Percentiles rank a stretch among this genome's conserved stretches.
Conservation (phyloP, 2,888 invertebrate species). For the Epirrhoe alternata region DNA sequence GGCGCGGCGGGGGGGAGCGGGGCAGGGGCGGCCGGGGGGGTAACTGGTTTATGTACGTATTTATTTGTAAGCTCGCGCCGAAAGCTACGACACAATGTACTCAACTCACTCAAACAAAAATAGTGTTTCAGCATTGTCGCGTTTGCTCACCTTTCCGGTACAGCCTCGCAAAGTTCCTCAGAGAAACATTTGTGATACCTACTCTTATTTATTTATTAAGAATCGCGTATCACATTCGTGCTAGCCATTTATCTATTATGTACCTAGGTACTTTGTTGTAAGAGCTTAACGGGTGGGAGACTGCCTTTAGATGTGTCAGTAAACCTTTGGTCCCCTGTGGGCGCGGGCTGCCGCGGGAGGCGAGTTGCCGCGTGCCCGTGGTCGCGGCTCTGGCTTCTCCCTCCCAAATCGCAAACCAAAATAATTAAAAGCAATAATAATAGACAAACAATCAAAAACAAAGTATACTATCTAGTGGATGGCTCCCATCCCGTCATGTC, state of each 20-base stretch:
- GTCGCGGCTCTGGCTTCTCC: too few species aligned
- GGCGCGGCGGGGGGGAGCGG: conserved; percentile 41
- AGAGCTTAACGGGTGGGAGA: too few species aligned
- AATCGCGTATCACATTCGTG: not conserved
- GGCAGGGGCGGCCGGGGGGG: conserved; percentile 38
- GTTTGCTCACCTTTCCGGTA: not conserved
- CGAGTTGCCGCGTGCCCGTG: too few species aligned
- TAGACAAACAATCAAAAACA: too few species aligned
- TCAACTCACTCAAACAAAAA: conserved; percentile 1
- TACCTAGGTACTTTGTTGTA: too few species aligned
- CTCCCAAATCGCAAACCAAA: too few species aligned
- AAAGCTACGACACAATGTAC: conserved; percentile 52
- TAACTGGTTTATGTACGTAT: conserved; percentile 67
- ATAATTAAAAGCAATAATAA: too few species aligned
- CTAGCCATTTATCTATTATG: not conserved
- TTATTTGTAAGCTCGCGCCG: conserved; percentile 68
- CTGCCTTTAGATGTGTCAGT: too few species aligned
- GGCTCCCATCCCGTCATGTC: too few species aligned
- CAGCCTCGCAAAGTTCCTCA: too few species aligned
- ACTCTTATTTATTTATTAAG: not conserved
- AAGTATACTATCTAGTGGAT: too few species aligned
- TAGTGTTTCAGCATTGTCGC: not conserved
- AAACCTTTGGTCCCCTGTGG: not conserved
- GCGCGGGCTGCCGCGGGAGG: not conserved
- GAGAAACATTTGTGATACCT: too few species aligned